Conservation (phyloP, 2,797 vertebrate species). For the Perdix hodgsoniae region DNA sequence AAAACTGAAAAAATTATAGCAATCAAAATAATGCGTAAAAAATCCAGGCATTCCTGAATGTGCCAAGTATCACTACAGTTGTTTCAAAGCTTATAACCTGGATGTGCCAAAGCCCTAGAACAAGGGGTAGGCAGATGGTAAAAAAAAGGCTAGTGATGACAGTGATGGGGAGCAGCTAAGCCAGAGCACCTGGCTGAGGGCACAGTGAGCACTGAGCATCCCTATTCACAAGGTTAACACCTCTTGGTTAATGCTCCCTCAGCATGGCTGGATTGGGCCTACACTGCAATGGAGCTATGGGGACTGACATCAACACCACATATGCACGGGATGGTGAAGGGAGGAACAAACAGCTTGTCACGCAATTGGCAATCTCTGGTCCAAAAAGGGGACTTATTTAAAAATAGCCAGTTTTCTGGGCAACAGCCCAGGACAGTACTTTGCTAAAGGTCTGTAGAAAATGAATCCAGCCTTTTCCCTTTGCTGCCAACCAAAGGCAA, state of each 20-base stretch:
- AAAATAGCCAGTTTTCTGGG: constrained; percentile 27
- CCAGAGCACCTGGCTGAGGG: rapidly evolving
- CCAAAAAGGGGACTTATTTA: neutral
- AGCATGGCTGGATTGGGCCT: rapidly evolving
- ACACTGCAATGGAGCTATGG: rapidly evolving
- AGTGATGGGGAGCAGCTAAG: neutral
- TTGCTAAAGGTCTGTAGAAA: constrained; percentile 19
- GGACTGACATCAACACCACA: neutral
- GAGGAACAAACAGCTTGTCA: neutral
- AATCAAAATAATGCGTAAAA: rapidly evolving
- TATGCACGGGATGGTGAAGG: neutral
- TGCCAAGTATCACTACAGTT: rapidly evolving
- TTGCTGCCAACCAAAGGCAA: neutral
- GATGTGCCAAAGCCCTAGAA: neutral
- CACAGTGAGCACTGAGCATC: neutral
- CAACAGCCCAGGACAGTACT: neutral
- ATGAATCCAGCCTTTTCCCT: neutral
- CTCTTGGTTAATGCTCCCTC: neutral
- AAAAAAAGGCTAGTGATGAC: neutral
- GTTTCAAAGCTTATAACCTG: neutral
- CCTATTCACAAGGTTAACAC: neutral
- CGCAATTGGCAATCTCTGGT: neutral
- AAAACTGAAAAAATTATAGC: neutral
- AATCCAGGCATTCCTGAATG: neutral
- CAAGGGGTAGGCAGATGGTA: neutral